phyloP scores from a whole-genome alignment of 2,113 vertebrate genomes.

The Clinocottus analis region DNA sequence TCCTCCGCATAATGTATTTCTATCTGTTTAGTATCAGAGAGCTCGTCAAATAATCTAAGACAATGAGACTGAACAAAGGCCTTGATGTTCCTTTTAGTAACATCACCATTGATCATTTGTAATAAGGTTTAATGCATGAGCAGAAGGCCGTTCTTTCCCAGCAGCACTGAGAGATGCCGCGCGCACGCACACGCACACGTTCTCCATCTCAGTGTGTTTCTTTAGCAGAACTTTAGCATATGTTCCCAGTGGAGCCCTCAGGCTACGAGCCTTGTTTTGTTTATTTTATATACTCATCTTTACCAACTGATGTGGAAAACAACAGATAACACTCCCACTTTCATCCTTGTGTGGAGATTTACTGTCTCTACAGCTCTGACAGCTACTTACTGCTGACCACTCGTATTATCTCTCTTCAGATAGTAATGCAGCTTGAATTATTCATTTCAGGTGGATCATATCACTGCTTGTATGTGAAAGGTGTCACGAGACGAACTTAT shows the following conservation, averaged over 20 bases:
- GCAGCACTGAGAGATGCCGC: constrained; percentile 12
- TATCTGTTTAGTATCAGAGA: constrained; percentile 30
- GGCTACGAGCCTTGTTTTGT: constrained; percentile 46
- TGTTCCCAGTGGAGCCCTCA: constrained; percentile 48
- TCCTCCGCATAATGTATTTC: constrained; percentile 21
- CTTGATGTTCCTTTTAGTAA: constrained; percentile 30
- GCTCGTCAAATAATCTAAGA: constrained; percentile 5
- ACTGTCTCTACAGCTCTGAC: background rate
- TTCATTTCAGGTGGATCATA: background rate
- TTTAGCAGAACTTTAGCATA: constrained; percentile 36
- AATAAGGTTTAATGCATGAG: constrained; percentile 51
- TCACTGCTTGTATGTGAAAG: background rate
- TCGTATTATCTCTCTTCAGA: background rate
- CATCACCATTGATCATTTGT: constrained; percentile 54
- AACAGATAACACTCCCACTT: constrained; percentile 27
- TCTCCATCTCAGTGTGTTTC: constrained; percentile 19
- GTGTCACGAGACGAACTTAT: background rate
- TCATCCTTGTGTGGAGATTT: background rate
- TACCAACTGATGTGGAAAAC: constrained; percentile 46
- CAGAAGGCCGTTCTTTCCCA: constrained; percentile 23
- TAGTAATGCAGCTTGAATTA: background rate
- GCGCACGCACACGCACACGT: constrained; percentile 2
- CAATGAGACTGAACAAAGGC: constrained; percentile 22
- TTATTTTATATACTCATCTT: constrained; percentile 38
- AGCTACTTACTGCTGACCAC: background rate